phyloP scores from a whole-genome alignment of 1,140 invertebrate genomes.

The Chlorops oryzae region DNA sequence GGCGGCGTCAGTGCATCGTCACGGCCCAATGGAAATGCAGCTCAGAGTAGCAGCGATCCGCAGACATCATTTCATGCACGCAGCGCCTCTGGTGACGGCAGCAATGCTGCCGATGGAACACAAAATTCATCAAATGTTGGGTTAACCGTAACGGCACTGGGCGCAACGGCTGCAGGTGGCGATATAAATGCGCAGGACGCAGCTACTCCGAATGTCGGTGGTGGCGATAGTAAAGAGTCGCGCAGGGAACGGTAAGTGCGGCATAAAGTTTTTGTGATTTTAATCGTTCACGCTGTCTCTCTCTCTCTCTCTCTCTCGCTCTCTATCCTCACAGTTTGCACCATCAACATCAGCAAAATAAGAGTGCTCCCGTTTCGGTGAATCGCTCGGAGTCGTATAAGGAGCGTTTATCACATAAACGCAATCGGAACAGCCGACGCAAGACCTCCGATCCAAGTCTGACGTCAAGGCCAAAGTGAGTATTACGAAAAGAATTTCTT shows the following conservation, averaged over 20 bases:
- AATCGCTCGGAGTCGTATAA: slow-evolving; percentile 47
- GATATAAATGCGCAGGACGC: slow-evolving; percentile 34
- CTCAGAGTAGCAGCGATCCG: slow-evolving; percentile 35
- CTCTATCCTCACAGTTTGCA: slow-evolving; percentile 28
- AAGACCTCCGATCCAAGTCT: slow-evolving; percentile 70
- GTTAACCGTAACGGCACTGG: background rate
- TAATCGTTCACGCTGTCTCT: no score
- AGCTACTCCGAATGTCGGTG: slow-evolving; percentile 10
- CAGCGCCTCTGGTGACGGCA: slow-evolving; percentile 15
- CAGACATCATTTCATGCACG: slow-evolving; percentile 31
- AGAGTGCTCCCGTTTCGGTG: slow-evolving; percentile 43
- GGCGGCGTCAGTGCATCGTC: slow-evolving; percentile 28
- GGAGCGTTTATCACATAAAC: slow-evolving; percentile 52
- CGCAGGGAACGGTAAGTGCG: slow-evolving; percentile 32
- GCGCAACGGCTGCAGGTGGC: slow-evolving; percentile 9
- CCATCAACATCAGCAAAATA: slow-evolving; percentile 31
- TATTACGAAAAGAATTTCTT: slow-evolving; percentile 14
- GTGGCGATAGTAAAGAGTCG: slow-evolving; percentile 29
- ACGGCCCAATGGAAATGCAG: slow-evolving; percentile 41
- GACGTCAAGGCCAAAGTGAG: slow-evolving; percentile 61
- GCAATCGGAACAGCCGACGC: slow-evolving; percentile 60
- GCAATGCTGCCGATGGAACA: slow-evolving; percentile 19
- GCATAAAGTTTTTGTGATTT: no score
- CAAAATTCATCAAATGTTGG: slow-evolving; percentile 1
- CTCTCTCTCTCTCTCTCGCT: no score